Evolutionary conservation across 2,113 vertebrate species (phyloP).

Genomic region (Silurus asotus): DNA sequence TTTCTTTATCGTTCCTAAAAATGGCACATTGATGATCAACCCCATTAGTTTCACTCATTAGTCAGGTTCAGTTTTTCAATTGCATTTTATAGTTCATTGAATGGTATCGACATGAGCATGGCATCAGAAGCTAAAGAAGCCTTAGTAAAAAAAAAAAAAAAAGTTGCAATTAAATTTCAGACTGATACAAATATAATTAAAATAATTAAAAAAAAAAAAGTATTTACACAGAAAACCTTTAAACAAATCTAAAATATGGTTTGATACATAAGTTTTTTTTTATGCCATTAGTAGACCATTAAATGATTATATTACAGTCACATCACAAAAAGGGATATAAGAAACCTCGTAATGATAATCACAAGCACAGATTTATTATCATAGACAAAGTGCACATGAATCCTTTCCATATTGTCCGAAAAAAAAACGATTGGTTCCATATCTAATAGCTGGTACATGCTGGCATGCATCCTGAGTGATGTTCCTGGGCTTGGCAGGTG

Average conservation of each 20-base stretch:
- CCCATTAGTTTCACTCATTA: slow-evolving; percentile 59
- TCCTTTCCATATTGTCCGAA: neutral
- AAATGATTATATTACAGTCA: neutral
- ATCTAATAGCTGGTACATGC: neutral
- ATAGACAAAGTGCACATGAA: neutral
- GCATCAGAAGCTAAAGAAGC: slow-evolving; percentile 14
- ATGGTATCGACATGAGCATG: slow-evolving; percentile 41
- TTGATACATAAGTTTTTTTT: neutral
- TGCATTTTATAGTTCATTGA: slow-evolving; percentile 62
- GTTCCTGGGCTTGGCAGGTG: no score
- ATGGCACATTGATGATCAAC: slow-evolving; percentile 31
- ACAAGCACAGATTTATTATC: neutral
- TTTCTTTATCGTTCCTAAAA: slow-evolving; percentile 26
- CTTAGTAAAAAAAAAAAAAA: slow-evolving; percentile 3
- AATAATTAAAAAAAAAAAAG: neutral
- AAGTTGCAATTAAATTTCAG: slow-evolving; percentile 28
- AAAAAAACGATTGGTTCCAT: neutral
- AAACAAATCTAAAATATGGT: neutral
- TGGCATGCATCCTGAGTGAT: no score
- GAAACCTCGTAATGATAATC: neutral
- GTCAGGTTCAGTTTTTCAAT: slow-evolving; percentile 52
- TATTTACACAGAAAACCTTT: neutral
- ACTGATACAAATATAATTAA: neutral
- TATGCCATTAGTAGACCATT: neutral
- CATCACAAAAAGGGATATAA: no score